Base-by-base conservation (phyloP, 2,888 invertebrate genomes). In the Macaria liturata region DNA sequence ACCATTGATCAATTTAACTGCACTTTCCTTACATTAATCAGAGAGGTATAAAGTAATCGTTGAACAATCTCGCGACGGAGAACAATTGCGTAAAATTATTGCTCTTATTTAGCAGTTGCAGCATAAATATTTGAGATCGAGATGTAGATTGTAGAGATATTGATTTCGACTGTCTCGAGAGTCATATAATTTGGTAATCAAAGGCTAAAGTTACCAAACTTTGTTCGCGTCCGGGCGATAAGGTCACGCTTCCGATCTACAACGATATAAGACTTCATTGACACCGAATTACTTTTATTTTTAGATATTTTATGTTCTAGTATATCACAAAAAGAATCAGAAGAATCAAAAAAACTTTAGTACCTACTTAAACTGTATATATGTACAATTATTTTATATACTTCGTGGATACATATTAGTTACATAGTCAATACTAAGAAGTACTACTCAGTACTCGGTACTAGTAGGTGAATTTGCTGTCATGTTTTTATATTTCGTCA, bases 191-290 rank as follows among this genome's bases (percentile, higher is more conserved):
- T 61, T 54, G 42, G 62, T 62, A 67, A 67, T 61, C 57, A 59
- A 59, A 62, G 46, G 46, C 42, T 55, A 42, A 4, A 42, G 43
- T 61, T 56, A 47, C 50, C 49, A 50, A 51, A 40, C 46, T 45
- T 59, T 57, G 58, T 55, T 52, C 55, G 59, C 59, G 52, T 69
- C 67, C 67, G 68, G 58, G 0, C 49, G 52, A 51, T 57, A 61
- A 66, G 68, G 67, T 69, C 68, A 56, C 34, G 51, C 53, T 59
- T 69, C 68, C 68, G 67, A 66, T 44, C 46, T 42, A 43, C 20
- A 5, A 42, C 42, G 20, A 20, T 20, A 20, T 20, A 20, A 1
- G 20, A 20, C 20, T 1, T 20, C 20, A 20, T 20, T 1, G 20
- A 20, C 20, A 20, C 20, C 20, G 20, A 20, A 20, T 20, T 20